A percentile compares a stretch with the other conserved stretches of the same genome.
Conservation (phyloP, 2,888 invertebrate genomes). For the Leptogaster cylindrica region DNA sequence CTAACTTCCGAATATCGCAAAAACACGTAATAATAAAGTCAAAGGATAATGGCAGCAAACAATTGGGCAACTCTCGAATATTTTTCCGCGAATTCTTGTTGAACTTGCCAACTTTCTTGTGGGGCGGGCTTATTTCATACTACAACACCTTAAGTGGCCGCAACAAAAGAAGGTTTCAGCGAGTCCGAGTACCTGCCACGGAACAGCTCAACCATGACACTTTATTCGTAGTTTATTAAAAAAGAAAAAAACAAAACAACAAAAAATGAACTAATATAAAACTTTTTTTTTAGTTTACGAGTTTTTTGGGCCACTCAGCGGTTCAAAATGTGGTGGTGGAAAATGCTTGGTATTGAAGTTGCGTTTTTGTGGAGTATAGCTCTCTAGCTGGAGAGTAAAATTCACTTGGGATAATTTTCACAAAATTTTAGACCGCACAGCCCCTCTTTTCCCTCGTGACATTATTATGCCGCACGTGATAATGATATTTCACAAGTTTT, state of each 20-base stretch:
- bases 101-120: conserved; percentile 15
- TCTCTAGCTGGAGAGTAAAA: conserved; percentile 14
- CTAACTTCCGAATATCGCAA: too few relatives aligned
- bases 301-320: conserved; percentile 16
- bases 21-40: conserved; percentile 22
- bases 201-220: conserved; percentile 32
- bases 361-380: background rate
- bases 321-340: conserved; percentile 5
- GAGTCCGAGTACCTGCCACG: conserved; percentile 1
- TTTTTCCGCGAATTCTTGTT: conserved; percentile 26
- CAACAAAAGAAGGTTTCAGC: conserved; percentile 13
- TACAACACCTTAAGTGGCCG: conserved; percentile 32
- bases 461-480: background rate
- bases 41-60: conserved; percentile 19
- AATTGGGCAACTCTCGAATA: conserved; percentile 13
- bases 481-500: conserved; percentile 1
- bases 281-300: conserved; percentile 14
- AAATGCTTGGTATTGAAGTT: conserved; percentile 1
- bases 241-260: too few relatives aligned
- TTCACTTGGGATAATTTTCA: conserved; percentile 23
- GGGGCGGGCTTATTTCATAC: conserved; percentile 2
- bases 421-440: background rate
- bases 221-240: conserved; percentile 29
- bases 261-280: too few relatives aligned
- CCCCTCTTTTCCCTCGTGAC: background rate